Conservation (phyloP, 92 coral and sea anemone species). For the Virgularia gustaviana region DNA sequence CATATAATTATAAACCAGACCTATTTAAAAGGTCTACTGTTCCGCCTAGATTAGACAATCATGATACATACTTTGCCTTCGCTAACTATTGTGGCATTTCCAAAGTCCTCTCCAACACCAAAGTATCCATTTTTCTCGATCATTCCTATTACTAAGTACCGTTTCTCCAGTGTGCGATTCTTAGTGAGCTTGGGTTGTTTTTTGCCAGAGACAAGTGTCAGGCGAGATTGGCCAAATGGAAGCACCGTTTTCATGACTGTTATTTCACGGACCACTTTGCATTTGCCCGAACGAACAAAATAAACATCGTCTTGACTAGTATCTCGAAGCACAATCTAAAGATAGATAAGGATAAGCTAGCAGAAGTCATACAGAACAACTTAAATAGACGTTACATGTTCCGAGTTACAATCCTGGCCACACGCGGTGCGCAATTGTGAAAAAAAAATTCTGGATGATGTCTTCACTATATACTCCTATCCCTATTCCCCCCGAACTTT, state of each 20-base stretch:
- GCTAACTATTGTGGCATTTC: slow-evolving; percentile 68
- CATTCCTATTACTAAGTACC: slow-evolving; percentile 57
- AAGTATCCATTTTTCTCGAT: slow-evolving; percentile 69
- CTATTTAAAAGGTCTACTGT: too few species aligned
- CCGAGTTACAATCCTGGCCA: too few species aligned
- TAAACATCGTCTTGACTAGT: slow-evolving; percentile 51
- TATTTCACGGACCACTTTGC: slow-evolving; percentile 78
- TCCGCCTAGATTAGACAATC: too few species aligned
- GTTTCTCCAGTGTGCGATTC: slow-evolving; percentile 50
- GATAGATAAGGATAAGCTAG: too few species aligned
- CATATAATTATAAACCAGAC: too few species aligned
- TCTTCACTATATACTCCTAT: too few species aligned
- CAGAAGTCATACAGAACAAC: too few species aligned
- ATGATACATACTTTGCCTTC: slow-evolving; percentile 69
- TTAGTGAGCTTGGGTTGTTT: slow-evolving; percentile 31
- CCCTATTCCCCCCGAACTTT: too few species aligned
- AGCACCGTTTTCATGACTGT: slow-evolving; percentile 49
- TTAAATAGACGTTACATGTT: too few species aligned
- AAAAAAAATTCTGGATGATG: too few species aligned
- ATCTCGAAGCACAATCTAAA: too few species aligned
- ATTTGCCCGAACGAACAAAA: slow-evolving; percentile 74
- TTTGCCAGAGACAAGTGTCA: slow-evolving; percentile 59
- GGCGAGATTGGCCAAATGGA: slow-evolving; percentile 60
- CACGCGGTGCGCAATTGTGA: too few species aligned
- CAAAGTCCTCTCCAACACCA: slow-evolving; percentile 87